Evolutionary conservation across 1,140 invertebrate species (phyloP).

Genomic region (Pseudomyrmex concolor): DNA sequence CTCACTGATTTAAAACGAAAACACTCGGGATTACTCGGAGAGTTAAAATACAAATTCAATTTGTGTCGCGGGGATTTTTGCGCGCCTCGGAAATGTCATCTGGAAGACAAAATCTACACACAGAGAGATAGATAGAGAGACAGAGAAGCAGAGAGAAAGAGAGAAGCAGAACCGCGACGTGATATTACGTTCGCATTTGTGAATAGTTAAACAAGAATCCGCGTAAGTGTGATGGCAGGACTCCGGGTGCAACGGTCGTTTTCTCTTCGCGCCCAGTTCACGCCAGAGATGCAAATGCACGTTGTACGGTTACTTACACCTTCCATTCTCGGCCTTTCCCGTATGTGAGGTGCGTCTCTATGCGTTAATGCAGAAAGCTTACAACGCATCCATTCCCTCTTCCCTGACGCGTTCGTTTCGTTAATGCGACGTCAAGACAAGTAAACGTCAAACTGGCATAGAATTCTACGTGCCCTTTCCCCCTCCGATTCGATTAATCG

Average conservation of each 20-base stretch:
- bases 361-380: slow-evolving; percentile 66
- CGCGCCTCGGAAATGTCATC: neutral
- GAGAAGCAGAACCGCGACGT: neutral
- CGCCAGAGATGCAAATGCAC: slow-evolving; percentile 14
- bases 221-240: neutral
- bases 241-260: slow-evolving; percentile 7
- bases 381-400: slow-evolving; percentile 43
- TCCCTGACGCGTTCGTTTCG: neutral
- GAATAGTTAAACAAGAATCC: slow-evolving; percentile 22
- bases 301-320: slow-evolving; percentile 39
- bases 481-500: slow-evolving; percentile 28
- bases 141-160: too few relatives aligned
- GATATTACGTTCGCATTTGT: slow-evolving; percentile 7
- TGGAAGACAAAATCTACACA: neutral
- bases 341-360: neutral
- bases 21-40: neutral
- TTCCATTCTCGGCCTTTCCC: neutral
- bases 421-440: slow-evolving; percentile 56
- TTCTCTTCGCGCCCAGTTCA: neutral
- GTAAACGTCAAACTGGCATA: slow-evolving; percentile 39
- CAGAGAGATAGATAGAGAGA: too few relatives aligned
- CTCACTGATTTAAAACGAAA: neutral
- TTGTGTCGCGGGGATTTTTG: neutral
- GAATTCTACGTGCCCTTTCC: slow-evolving; percentile 18
- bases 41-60: slow-evolving; percentile 2